Percentiles rank a stretch among this genome's conserved stretches.
Conservation (phyloP, 1,140 invertebrate genomes). For the Zaprionus ghesquierei region DNA sequence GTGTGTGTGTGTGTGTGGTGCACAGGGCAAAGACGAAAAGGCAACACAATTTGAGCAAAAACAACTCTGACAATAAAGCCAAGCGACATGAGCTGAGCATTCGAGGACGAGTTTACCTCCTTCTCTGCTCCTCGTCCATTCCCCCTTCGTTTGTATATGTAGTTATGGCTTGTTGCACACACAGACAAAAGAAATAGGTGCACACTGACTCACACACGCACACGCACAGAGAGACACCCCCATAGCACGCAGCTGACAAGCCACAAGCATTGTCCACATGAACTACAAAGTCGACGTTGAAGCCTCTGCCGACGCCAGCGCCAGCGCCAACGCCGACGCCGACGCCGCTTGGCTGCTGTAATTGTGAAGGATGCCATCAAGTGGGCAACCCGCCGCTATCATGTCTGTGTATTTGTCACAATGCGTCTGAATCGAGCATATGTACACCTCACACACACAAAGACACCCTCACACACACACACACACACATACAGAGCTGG, state of each 20-base stretch:
- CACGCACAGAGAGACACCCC: too few species aligned
- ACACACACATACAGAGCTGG: conserved; percentile 25
- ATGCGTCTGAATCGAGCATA: conserved; percentile 12
- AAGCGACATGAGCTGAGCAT: conserved; percentile 68
- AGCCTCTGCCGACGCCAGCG: conserved; percentile 9
- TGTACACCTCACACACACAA: neutral
- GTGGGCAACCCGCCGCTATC: conserved; percentile 48
- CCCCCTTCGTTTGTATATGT: conserved; percentile 16
- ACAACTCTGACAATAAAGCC: conserved; percentile 66
- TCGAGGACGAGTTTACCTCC: conserved; percentile 43
- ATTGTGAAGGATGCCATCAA: conserved; percentile 80
- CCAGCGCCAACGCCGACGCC: conserved; percentile 16
- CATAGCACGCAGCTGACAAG: conserved; percentile 66
- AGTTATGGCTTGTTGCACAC: conserved; percentile 51
- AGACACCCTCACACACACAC: conserved; percentile 3
- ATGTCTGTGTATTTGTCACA: conserved; percentile 11
- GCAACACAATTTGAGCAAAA: conserved; percentile 52
- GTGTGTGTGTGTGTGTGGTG: neutral
- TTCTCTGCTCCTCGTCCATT: too few species aligned
- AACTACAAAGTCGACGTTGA: too few species aligned
- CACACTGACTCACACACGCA: conserved; percentile 33
- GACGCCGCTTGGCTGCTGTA: conserved; percentile 55
- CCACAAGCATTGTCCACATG: conserved; percentile 71
- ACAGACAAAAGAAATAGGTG: conserved; percentile 26
- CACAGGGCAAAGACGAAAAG: conserved; percentile 39